Evolutionary conservation across 2,888 invertebrate species (phyloP), one percentile per base, ranked within the genome.

Genomic region (Mycalesis mineus): DNA sequence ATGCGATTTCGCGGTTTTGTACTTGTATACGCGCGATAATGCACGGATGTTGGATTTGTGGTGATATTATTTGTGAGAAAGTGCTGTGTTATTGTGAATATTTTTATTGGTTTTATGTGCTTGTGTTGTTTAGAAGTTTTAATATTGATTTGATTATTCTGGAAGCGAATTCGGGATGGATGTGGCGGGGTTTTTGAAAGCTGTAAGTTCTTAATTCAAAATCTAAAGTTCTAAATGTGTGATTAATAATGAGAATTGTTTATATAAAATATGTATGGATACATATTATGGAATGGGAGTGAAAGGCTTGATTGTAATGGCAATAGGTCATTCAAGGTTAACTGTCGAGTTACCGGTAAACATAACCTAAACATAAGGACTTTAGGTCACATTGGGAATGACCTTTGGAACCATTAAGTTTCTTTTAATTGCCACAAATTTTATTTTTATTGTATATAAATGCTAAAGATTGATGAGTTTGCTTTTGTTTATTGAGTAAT

Each of bases 271-370:
- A 48, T 15, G 28, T 22, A 8, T 37, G 36, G 28, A 22, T 37
- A 37, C 37, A 4, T 49, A 37, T 14, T 37, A 22, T 37, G 15
- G 9, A 11, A 48, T 59, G 22, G 29, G 53, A 51, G 57, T 49
- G 55, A 45, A 52, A 62, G 50, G 15, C 59, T 48, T 55, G 55
- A 58, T 63, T 60, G 49, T 59, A 60, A 62, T 36, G 54, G 14
- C 61, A 62, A 65, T 87, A 88, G 89, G 88, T 89, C 89, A 88
- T 85, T 85, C 88, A 89, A 89, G 89, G 89, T 89, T 87, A 88
- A 69, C 70, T 69, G 68, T 75, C 73, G 71, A 66, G 64, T 57
- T 71, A 76, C 83, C 84, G 84, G 88, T 80, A 83, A 85, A 80
- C 84, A 79, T 78, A 82, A 83, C 80, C 81, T 79, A 73, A 75